Evolutionary conservation across 2,797 vertebrate genomes (phyloP).

Genomic region (Bovichtus diacanthus): DNA sequence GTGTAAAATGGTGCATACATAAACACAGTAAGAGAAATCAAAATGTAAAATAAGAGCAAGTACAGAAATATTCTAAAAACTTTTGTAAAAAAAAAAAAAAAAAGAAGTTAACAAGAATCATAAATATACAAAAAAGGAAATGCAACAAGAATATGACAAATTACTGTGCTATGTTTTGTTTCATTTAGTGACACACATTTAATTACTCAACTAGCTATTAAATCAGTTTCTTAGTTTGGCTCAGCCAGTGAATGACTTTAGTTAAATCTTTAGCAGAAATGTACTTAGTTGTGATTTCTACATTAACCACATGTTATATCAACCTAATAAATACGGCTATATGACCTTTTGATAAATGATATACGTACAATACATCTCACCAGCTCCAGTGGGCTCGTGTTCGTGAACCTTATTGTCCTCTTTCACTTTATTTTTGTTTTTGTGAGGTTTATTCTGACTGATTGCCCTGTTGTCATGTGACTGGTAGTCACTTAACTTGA

Average conservation of each 20-base stretch:
- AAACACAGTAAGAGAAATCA: too few species aligned
- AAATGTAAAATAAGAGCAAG: too few species aligned
- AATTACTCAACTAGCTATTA: not conserved
- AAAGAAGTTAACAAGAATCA: too few species aligned
- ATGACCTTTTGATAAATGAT: constrained; percentile 6
- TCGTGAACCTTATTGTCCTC: not conserved
- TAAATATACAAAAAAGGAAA: too few species aligned
- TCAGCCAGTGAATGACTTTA: not conserved
- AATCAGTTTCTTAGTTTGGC: not conserved
- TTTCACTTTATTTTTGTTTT: constrained; percentile 17
- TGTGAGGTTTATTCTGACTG: constrained; percentile 11
- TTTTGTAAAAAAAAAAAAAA: too few species aligned
- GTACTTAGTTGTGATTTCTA: not conserved
- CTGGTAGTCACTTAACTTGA: constrained; percentile 33
- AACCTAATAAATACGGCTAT: constrained; percentile 2
- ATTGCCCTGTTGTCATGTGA: constrained; percentile 35
- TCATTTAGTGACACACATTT: not conserved
- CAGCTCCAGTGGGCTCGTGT: not conserved
- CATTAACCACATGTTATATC: not conserved
- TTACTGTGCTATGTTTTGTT: not conserved
- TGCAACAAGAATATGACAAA: too few species aligned
- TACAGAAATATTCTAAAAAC: too few species aligned
- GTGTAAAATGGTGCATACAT: too few species aligned
- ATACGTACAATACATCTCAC: not conserved
- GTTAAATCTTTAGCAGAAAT: constrained; percentile 2